Evolutionary conservation across 2,888 invertebrate genomes (phyloP), one percentile per base, ranked within the genome.

Genomic region (Cryptophagus acutangulus): DNA sequence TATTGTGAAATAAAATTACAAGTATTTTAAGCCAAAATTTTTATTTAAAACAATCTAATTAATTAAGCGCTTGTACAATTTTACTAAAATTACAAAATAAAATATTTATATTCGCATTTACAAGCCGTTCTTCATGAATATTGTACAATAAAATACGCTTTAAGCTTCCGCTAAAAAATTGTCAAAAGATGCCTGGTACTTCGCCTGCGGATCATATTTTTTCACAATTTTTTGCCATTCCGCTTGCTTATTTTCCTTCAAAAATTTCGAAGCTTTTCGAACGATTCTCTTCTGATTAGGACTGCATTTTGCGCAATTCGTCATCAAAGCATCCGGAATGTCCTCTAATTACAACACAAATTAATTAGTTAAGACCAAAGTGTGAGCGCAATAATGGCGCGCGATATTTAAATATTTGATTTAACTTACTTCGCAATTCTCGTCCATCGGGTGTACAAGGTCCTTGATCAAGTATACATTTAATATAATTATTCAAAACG

Each of bases 371-470:
- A 8, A n/a, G 18, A 28, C 25, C n/a, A 33, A 31, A 31, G 3
- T 38, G 17, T 10, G 17, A 1, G 13, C 2, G 13, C 4, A 6
- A 30, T 18, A 2, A 13, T 15, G n/a, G n/a, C n/a, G n/a, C n/a
- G n/a, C n/a, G n/a, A n/a, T 20, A 30, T 24, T 28, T 35, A 13
- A n/a, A 14, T 15, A 10, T 18, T 30, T 17, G 9, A 41, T 17
- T 17, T 17, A 17, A 44, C 50, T 55, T 57, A 67, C 74, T 74
- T 77, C 63, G 74, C 48, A 63, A 66, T 46, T 78, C 77, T 49
- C 74, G 74, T 31, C 77, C 83, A 47, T 82, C 83, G 1, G 81
- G 73, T n/a, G 82, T 81, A 62, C 84, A 84, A 3, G 73, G 73
- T 3, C 78, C 78, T 52, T 65, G 71, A 0, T 79, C 81, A 41